phyloP scores from a whole-genome alignment of 1,140 invertebrate species.

The Drosophila nannoptera region DNA sequence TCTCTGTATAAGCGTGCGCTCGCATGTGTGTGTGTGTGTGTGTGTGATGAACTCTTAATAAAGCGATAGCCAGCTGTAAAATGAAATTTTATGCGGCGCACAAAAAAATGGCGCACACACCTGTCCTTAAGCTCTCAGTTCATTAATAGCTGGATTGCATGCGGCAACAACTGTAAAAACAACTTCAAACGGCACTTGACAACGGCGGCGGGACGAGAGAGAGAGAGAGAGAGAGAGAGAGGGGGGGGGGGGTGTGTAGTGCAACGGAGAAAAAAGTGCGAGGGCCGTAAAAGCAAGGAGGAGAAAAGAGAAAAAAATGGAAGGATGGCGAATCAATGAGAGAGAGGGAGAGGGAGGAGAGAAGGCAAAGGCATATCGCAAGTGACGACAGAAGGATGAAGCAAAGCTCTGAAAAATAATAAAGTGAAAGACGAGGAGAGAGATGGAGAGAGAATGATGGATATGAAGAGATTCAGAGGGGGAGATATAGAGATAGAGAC shows the following conservation, averaged over 20 bases:
- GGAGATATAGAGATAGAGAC: neutral
- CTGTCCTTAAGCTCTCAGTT: slow-evolving; percentile 39
- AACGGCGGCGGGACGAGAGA: no score
- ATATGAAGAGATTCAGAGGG: neutral
- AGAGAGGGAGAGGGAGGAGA: neutral
- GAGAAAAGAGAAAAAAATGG: neutral
- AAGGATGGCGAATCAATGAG: neutral
- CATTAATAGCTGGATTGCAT: slow-evolving; percentile 41
- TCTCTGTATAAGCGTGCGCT: neutral
- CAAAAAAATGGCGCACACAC: slow-evolving; percentile 18
- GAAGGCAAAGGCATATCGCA: neutral
- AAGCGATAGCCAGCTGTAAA: slow-evolving; percentile 61
- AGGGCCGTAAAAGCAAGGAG: neutral
- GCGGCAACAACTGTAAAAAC: slow-evolving; percentile 32
- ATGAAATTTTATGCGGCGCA: slow-evolving; percentile 62
- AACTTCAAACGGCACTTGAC: slow-evolving; percentile 12
- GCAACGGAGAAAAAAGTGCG: neutral
- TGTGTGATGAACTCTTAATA: slow-evolving; percentile 52
- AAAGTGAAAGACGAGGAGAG: neutral
- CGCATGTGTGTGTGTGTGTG: slow-evolving; percentile 12
- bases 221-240: neutral
- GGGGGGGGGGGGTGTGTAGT: neutral
- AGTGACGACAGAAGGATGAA: neutral
- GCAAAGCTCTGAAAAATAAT: neutral
- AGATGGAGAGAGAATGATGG: neutral